Base-by-base conservation (phyloP, 2,888 invertebrate genomes). In the Leucophora obtusa region DNA sequence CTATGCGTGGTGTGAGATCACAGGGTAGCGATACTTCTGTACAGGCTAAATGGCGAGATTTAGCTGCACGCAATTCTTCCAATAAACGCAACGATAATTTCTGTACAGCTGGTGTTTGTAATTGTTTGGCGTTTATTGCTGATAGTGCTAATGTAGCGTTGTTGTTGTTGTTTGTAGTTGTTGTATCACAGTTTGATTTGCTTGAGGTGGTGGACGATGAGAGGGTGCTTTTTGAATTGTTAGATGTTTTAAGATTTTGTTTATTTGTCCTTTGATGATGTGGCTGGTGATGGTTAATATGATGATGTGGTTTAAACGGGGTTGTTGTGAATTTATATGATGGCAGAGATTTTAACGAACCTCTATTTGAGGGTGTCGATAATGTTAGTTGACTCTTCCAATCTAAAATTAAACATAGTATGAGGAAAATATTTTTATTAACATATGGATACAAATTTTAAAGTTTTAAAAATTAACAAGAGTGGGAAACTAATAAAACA, bases 11-110 rank as follows among this genome's bases (percentile, higher is more conserved):
- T 83, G 87, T 88, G 86, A 88, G 88, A 87, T 88, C 88, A 86
- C 88, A 88, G 85, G 88, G 88, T 86, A 88, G 84, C 84, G 88
- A 88, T 82, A 88, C 88, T 84, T 88, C 88, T 62, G 88, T 88
- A 83, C 88, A 88, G 35, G 87, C 85, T 80, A 88, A 83, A 79
- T 88, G 88, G 10, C 86, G 85, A 1, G 87, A 86, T 77, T 88
- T 88, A 21, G 88, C 88, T 72, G 86, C 87, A 70, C 88, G 87
- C 83, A 88, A 81, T 78, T 87, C 86, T 73, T 87, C 85, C 56
- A 88, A 84, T 84, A 88, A 58, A 18, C 85, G 85, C 72, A 83
- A 21, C 33, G 89, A 87, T 9, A 88, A 84, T 62, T 85, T 85
- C 21, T 83, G 77, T 3, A 87, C 86, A 51, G 85, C 86, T 50